Conservation (phyloP, 2,113 vertebrate species). For the Cranoglanis bouderius region DNA sequence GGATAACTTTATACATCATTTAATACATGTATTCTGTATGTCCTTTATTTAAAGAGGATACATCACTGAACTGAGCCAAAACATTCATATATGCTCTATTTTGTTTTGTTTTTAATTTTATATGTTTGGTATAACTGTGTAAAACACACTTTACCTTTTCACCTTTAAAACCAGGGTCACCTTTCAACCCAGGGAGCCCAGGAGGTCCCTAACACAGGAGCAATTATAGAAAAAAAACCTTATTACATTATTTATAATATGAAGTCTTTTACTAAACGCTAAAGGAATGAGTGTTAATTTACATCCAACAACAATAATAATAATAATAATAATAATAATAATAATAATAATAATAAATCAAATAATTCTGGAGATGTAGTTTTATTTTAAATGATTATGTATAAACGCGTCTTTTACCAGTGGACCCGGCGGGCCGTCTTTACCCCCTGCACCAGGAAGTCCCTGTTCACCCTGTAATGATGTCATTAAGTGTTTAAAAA, state of each 20-base stretch:
- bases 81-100: neutral
- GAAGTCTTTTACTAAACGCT: neutral
- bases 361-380: neutral
- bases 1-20: neutral
- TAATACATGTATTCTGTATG: neutral
- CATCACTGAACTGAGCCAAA: neutral
- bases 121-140: neutral
- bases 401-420: conserved; percentile 75
- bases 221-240: neutral
- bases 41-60: neutral
- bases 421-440: conserved; percentile 93
- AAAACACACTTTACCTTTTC: conserved; percentile 82
- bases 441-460: conserved; percentile 87
- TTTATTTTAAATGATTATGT: conserved; percentile 33
- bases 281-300: neutral
- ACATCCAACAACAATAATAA: neutral
- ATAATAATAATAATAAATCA: neutral
- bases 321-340: neutral
- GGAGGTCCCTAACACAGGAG: conserved; percentile 82
- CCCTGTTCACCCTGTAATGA: conserved; percentile 92
- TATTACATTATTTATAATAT: neutral
- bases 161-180: conserved; percentile 91
- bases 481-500: neutral
- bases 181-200: conserved; percentile 93
- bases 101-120: neutral